A percentile compares a stretch with the other conserved stretches of the same genome.
Conservation (phyloP, 2,797 vertebrate species). For the Numenius phaeopus region DNA sequence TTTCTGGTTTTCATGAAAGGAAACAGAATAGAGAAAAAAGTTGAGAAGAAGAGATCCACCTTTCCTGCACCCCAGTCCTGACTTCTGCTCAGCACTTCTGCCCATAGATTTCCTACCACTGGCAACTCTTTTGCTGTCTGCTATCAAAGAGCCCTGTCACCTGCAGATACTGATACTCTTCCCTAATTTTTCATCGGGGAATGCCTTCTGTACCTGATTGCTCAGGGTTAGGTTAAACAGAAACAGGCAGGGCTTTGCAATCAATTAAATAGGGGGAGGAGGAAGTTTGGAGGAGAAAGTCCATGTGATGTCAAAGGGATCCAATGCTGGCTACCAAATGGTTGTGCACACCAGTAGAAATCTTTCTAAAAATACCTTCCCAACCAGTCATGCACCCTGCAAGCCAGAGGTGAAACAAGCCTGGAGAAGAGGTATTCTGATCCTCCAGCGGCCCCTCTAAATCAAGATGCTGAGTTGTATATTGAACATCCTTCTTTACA, state of each 20-base stretch:
- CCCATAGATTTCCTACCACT: background rate
- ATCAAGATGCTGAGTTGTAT: background rate
- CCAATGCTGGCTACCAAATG: background rate
- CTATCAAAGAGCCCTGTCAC: background rate
- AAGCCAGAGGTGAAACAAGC: background rate
- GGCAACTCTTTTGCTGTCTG: background rate
- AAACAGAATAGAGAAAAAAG: background rate
- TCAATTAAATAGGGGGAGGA: background rate
- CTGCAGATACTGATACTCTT: background rate
- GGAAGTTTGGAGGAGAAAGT: background rate
- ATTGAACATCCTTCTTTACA: background rate
- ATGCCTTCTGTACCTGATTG: background rate
- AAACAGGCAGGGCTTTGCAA: background rate
- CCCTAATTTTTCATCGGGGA: background rate
- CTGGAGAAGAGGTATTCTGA: background rate
- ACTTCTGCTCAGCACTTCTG: background rate
- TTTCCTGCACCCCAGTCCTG: background rate
- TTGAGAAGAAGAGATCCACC: background rate
- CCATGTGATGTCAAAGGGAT: rapidly evolving
- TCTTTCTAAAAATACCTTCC: background rate
- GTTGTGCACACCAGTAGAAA: background rate
- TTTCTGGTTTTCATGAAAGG: background rate
- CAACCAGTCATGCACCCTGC: background rate
- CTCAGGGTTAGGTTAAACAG: background rate
- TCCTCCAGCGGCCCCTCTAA: background rate